Evolutionary conservation across 1,140 invertebrate species (phyloP).

Genomic region (Radopholus similis): DNA sequence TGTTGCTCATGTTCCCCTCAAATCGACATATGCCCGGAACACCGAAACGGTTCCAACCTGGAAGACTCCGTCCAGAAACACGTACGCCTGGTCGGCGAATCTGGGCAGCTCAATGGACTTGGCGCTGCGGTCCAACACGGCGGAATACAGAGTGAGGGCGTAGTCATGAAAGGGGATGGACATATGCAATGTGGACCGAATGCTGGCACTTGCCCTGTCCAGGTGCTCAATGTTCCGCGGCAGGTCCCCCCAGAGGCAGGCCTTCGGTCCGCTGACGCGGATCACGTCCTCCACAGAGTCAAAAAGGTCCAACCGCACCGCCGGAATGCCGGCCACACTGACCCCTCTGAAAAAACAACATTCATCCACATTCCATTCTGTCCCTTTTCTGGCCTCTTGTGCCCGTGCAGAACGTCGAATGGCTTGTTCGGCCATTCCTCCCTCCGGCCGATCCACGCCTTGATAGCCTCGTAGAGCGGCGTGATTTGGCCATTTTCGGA

Average conservation of each 20-base stretch:
- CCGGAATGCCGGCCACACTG: neutral
- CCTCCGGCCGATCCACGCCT: conserved; percentile 66
- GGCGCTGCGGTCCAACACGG: neutral
- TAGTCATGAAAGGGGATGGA: too few species aligned
- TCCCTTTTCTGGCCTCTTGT: too few species aligned
- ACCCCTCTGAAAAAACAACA: neutral
- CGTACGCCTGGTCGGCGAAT: conserved; percentile 21
- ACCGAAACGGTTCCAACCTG: too few species aligned
- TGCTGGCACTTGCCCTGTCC: too few species aligned
- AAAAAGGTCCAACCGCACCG: conserved; percentile 7
- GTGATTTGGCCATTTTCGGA: conserved; percentile 77
- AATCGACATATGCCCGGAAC: too few species aligned
- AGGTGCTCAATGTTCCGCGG: conserved; percentile 28
- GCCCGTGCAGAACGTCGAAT: too few species aligned
- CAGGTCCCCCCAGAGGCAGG: conserved; percentile 9
- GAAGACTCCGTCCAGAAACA: conserved; percentile 20
- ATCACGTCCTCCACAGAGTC: neutral
- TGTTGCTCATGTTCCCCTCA: too few species aligned
- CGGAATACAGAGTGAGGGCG: neutral
- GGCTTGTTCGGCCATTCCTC: conserved; percentile 32
- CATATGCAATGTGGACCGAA: too few species aligned
- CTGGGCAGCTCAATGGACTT: neutral
- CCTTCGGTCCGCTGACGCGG: neutral
- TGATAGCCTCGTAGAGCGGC: conserved; percentile 74
- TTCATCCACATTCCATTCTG: too few species aligned